Conservation (phyloP, 2,113 vertebrate genomes). For the Gobiocypris rarus region DNA sequence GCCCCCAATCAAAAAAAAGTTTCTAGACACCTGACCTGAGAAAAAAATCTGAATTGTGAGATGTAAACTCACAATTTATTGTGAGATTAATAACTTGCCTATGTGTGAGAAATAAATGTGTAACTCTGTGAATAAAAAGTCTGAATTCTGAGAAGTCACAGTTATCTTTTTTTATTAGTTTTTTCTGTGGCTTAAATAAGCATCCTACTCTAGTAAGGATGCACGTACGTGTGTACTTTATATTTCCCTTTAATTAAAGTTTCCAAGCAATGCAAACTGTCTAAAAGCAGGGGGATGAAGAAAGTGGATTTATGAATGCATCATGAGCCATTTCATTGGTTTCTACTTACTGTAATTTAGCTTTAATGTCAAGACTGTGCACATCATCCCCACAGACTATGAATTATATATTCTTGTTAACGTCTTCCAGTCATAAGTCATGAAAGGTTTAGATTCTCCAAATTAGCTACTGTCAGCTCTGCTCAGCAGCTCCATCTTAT, state of each 20-base stretch:
- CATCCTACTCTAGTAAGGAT: not conserved
- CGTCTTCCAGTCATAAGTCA: not conserved
- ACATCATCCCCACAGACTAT: not conserved
- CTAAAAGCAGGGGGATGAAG: not conserved
- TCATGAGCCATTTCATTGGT: not conserved
- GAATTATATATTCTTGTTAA: not conserved
- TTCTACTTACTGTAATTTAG: not conserved
- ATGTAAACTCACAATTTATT: too few species aligned
- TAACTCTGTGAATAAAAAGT: not conserved
- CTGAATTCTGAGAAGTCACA: not conserved
- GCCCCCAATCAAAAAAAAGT: too few species aligned
- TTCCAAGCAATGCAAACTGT: not conserved
- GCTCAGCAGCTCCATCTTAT: not conserved
- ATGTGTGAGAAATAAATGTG: too few species aligned
- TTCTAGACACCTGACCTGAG: too few species aligned
- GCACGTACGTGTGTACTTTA: not conserved
- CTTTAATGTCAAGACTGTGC: not conserved
- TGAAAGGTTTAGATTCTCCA: not conserved
- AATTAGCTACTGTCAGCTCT: conserved; percentile 15
- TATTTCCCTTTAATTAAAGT: not conserved
- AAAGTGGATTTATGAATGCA: not conserved
- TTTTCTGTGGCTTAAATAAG: not conserved
- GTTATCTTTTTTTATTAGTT: too few species aligned
- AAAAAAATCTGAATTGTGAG: too few species aligned
- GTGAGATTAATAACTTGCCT: too few species aligned